Conservation (phyloP, 1,140 invertebrate genomes). For the Pseudomyrmex sp. region DNA sequence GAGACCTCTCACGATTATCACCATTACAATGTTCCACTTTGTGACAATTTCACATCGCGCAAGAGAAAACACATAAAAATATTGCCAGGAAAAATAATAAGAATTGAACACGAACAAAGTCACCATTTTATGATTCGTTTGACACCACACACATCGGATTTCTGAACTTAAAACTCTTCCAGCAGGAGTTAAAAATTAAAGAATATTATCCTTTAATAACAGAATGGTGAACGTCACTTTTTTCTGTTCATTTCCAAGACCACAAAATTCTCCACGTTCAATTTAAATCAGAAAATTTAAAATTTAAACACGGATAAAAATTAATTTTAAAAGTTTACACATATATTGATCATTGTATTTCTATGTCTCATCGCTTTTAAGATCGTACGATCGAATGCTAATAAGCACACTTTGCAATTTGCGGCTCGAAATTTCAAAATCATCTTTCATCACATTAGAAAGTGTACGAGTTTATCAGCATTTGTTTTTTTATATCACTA, state of each 20-base stretch:
- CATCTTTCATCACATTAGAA: background rate
- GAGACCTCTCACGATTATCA: background rate
- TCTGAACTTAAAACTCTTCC: too few species aligned
- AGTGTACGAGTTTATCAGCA: background rate
- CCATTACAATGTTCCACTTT: conserved; percentile 7
- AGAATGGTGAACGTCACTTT: too few species aligned
- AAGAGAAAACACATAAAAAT: background rate
- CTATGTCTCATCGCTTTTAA: background rate
- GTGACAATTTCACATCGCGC: background rate
- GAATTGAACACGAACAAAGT: background rate
- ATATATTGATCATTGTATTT: too few species aligned
- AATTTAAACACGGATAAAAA: too few species aligned
- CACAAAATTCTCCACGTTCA: too few species aligned
- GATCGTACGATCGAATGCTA: background rate
- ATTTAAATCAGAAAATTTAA: too few species aligned
- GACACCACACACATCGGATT: background rate
- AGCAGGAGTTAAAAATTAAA: too few species aligned
- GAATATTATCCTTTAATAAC: too few species aligned
- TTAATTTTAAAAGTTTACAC: too few species aligned
- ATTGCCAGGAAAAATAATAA: background rate
- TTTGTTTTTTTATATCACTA: background rate
- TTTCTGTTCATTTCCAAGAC: too few species aligned
- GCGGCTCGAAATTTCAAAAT: background rate
- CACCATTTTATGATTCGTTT: background rate
- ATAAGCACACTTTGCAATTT: background rate